Percentiles rank a stretch among this genome's conserved stretches.
Evolutionary conservation across 1,140 invertebrate genomes (phyloP).

Genomic region (Neodiprion virginianus): DNA sequence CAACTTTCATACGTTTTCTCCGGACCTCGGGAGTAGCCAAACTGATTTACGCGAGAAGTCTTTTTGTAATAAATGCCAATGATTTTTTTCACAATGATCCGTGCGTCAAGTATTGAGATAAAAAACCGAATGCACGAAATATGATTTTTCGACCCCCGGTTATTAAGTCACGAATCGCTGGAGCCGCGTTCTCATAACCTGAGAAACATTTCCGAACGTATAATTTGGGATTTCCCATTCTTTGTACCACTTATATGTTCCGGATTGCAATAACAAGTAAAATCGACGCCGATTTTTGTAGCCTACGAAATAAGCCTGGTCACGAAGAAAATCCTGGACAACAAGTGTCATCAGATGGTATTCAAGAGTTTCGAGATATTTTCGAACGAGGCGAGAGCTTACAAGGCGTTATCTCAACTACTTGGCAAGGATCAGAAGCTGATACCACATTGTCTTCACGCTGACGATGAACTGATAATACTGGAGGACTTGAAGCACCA

Average conservation of each 20-base stretch:
- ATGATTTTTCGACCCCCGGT: no score
- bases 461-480: slow-evolving; percentile 34
- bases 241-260: neutral
- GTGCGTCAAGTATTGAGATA: no score
- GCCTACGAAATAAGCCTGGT: slow-evolving; percentile 28
- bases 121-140: no score
- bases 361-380: slow-evolving; percentile 28
- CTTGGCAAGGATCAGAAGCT: neutral
- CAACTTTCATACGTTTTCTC: no score
- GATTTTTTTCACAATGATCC: no score
- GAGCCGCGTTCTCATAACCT: no score
- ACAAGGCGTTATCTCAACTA: slow-evolving; percentile 22
- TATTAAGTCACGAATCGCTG: no score
- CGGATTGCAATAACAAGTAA: neutral
- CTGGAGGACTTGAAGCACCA: slow-evolving; percentile 43
- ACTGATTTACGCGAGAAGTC: no score
- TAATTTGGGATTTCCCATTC: neutral
- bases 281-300: neutral
- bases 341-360: slow-evolving; percentile 16
- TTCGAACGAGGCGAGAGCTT: slow-evolving; percentile 29
- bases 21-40: no score
- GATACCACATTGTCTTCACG: slow-evolving; percentile 26
- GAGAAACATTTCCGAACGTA: no score
- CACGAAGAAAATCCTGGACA: slow-evolving; percentile 28
- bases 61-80: no score